phyloP scores from a whole-genome alignment of 2,113 vertebrate species.

The Oenanthe melanoleuca region DNA sequence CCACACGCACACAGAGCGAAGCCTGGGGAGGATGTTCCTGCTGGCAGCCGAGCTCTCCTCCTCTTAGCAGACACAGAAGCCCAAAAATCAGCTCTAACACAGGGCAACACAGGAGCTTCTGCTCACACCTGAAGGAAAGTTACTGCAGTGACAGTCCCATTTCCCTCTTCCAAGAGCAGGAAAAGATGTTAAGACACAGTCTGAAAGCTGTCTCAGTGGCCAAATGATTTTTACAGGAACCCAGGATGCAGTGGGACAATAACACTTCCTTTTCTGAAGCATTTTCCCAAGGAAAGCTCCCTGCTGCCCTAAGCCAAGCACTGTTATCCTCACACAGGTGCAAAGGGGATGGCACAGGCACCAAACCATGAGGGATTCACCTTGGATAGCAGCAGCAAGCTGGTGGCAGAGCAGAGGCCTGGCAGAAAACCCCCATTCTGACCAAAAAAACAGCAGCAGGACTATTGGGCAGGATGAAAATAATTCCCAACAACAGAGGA shows the following conservation, averaged over 20 bases:
- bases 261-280: not conserved
- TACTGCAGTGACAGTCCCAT: not conserved
- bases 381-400: not conserved
- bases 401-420: not conserved
- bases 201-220: not conserved
- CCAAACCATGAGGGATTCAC: not conserved
- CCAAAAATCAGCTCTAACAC: not conserved
- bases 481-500: not conserved
- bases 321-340: not conserved
- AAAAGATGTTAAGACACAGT: not conserved
- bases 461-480: not conserved
- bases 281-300: not conserved
- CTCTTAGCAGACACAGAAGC: not conserved
- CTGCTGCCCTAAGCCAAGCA: not conserved
- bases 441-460: not conserved
- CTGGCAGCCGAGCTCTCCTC: not conserved
- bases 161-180: not conserved
- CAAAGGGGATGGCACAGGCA: not conserved
- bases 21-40: conserved; percentile 29
- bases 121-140: not conserved
- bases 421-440: not conserved
- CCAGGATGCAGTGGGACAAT: not conserved
- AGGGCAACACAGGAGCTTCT: not conserved
- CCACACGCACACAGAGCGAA: not conserved
- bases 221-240: not conserved